Evolutionary conservation across 2,113 vertebrate species (phyloP), one percentile per base, ranked within the genome.

Genomic region (Notothenia coriiceps): DNA sequence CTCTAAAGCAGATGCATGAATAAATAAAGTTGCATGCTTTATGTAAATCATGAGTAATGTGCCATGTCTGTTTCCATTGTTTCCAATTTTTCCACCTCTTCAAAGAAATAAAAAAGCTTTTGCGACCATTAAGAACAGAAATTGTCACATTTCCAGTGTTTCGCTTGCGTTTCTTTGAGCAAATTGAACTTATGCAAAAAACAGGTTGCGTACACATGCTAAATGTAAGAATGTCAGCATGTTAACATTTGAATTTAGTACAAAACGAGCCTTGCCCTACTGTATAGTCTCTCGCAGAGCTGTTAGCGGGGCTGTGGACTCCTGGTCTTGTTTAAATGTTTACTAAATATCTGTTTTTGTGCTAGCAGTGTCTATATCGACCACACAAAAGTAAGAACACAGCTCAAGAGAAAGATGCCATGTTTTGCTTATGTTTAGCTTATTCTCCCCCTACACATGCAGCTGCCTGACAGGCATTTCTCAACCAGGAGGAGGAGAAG

Each of bases 401-500:
- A 44, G 55, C 44, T 44, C 50, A 14, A 11, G 20, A 65, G 51
- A 59, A 75, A 69, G 65, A 22, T 79, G 44, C 74, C 60, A 51
- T 60, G 60, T 62, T 43, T 7, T 9, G 20, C 33, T 75, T 71
- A 59, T 25, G 25, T 25, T 25, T 25, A 25, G 25, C 25, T 25
- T 25, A 25, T 25, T 25, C 20, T 67, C n/a, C 22, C 15, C 65
- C 67, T 22, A 61, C 71, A 76, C 75, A 68, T 18, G 11, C 22
- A 43, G 57, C 33, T 43, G 61, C 52, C 73, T 77, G 73, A 74
- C 65, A 74, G 67, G 22, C 40, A 7, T 25, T 71, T 72, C 55
- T 72, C 25, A 66, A 43, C 68, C 70, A 71, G 35, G 13, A 65
- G 62, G 9, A 56, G 64, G 54, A 66, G 51, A 88, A 70, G 61